Percentiles rank a stretch among this genome's conserved stretches.
Evolutionary conservation across 1,140 invertebrate genomes (phyloP).

Genomic region (Zaprionus davidi): DNA sequence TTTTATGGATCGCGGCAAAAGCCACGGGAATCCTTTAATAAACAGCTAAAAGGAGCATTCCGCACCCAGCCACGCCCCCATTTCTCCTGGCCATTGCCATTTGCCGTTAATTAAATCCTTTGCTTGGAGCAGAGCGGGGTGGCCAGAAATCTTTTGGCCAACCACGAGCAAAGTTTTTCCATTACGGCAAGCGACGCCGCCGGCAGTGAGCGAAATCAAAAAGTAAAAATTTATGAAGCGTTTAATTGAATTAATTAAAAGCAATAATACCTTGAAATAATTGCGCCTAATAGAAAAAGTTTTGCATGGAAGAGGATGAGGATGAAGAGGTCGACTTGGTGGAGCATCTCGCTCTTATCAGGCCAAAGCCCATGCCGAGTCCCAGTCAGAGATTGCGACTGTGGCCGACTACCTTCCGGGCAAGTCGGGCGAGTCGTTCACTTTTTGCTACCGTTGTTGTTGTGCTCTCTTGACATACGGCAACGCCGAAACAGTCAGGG

Average conservation of each 20-base stretch:
- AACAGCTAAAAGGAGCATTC: conserved; percentile 67
- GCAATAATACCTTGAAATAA: conserved; percentile 83
- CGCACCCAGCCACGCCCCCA: conserved; percentile 36
- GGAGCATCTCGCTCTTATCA: not conserved
- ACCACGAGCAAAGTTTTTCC: conserved; percentile 75
- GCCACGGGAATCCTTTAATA: conserved; percentile 77
- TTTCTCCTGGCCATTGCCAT: conserved; percentile 10
- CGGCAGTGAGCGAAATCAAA: conserved; percentile 68
- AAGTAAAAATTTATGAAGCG: conserved; percentile 84
- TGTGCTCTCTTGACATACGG: conserved; percentile 44
- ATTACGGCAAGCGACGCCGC: conserved; percentile 63
- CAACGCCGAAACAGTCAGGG: not conserved
- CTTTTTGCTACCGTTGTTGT: conserved; percentile 2
- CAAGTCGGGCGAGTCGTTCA: conserved; percentile 1
- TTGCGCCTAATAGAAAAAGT: conserved; percentile 80
- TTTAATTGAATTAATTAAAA: conserved; percentile 84
- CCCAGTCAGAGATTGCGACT: not conserved
- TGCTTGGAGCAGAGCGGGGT: conserved; percentile 10
- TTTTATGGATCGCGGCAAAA: conserved; percentile 68
- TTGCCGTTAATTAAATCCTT: conserved; percentile 77
- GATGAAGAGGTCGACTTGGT: not conserved
- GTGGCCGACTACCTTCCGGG: conserved; percentile 15
- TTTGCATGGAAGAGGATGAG: conserved; percentile 34
- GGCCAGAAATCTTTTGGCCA: conserved; percentile 54
- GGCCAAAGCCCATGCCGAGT: not conserved